Conservation (phyloP, 1,140 invertebrate species). For the Ceratina calcarata region DNA sequence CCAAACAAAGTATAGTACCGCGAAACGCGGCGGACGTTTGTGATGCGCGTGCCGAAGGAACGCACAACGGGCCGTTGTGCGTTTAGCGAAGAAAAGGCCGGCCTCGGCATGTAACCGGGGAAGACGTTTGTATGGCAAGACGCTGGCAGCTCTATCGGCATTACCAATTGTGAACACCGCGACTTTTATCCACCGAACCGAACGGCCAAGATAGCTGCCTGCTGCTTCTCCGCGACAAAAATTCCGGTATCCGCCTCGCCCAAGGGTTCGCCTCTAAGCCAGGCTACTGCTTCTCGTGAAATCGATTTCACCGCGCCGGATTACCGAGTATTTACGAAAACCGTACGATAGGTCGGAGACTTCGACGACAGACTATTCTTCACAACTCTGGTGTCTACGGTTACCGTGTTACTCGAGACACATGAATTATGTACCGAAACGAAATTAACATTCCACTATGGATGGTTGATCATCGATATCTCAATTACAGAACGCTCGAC, state of each 20-base stretch:
- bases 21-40: conserved; percentile 34
- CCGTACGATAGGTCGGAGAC: background rate
- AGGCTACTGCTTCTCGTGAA: conserved; percentile 57
- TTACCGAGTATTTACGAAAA: conserved; percentile 44
- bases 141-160: conserved; percentile 77
- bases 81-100: conserved; percentile 66
- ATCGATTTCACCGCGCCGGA: conserved; percentile 59
- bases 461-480: too few species aligned
- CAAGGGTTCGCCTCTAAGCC: conserved; percentile 43
- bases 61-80: conserved; percentile 47
- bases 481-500: too few species aligned
- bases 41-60: conserved; percentile 43
- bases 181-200: conserved; percentile 60
- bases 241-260: conserved; percentile 50
- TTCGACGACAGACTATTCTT: background rate
- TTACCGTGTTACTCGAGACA: background rate
- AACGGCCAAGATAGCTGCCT: conserved; percentile 21
- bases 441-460: background rate
- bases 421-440: background rate
- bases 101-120: conserved; percentile 66
- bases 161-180: conserved; percentile 62
- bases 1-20: conserved; percentile 41
- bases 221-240: conserved; percentile 40
- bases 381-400: background rate
- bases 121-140: conserved; percentile 78